Conservation (phyloP, 2,888 invertebrate genomes). For the Antitype chi region DNA sequence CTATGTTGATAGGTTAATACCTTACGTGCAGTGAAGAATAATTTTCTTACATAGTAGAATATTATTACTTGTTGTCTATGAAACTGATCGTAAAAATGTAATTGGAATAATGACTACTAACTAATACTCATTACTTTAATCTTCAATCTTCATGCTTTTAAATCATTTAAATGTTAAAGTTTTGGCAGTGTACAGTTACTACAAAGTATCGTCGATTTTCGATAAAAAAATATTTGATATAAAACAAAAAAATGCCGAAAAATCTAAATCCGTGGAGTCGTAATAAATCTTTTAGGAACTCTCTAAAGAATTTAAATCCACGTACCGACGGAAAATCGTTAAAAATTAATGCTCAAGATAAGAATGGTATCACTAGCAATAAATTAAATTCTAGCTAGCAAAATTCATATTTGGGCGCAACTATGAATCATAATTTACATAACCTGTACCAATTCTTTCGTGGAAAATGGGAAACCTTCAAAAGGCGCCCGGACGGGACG, state of each 20-base stretch:
- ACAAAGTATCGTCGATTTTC: background rate
- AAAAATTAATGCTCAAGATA: constrained; percentile 40
- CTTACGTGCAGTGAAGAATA: background rate
- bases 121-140: background rate
- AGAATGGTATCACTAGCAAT: constrained; percentile 10
- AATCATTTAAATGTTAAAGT: no score
- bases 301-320: constrained; percentile 17
- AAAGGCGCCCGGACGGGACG: no score
- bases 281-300: constrained; percentile 8
- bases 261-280: background rate
- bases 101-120: background rate
- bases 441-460: no score
- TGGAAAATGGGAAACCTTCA: no score
- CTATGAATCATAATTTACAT: background rate
- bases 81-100: constrained; percentile 10
- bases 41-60: constrained; percentile 2
- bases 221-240: no score
- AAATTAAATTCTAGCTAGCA: constrained; percentile 5
- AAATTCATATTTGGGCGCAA: background rate
- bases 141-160: no score
- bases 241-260: no score
- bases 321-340: constrained; percentile 3
- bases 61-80: constrained; percentile 26
- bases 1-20: background rate
- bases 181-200: background rate